Evolutionary conservation across 2,113 vertebrate genomes (phyloP).

Genomic region (Podocnemis expansa): DNA sequence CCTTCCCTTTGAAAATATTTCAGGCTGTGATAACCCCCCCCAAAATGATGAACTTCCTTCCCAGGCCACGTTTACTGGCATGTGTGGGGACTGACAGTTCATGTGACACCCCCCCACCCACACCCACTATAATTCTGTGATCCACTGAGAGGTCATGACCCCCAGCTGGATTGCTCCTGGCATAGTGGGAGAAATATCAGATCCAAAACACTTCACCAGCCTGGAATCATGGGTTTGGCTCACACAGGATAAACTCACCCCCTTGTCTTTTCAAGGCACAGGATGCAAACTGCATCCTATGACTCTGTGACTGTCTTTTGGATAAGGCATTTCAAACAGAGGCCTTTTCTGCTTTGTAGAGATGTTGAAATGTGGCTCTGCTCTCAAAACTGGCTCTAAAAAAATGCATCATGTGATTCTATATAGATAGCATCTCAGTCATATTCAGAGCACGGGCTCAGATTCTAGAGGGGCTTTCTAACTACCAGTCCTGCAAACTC

Average conservation of each 20-base stretch:
- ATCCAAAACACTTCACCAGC: not conserved
- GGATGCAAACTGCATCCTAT: not conserved
- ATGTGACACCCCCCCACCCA: too few relatives aligned
- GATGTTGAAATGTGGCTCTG: not conserved
- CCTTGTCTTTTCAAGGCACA: not conserved
- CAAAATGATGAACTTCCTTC: too few relatives aligned
- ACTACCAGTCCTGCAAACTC: too few relatives aligned
- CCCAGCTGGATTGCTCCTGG: too few relatives aligned
- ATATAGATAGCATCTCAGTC: not conserved
- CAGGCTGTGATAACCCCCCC: too few relatives aligned
- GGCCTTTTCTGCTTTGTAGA: not conserved
- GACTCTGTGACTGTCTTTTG: not conserved
- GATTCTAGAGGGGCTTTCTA: not conserved
- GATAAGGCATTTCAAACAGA: not conserved
- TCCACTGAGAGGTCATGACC: too few relatives aligned
- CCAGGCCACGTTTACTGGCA: too few relatives aligned
- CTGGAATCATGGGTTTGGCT: too few relatives aligned
- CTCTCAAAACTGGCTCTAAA: not conserved
- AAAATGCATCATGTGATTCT: accelerated
- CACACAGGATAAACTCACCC: not conserved
- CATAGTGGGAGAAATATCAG: not conserved
- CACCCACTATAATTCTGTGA: too few relatives aligned
- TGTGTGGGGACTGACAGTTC: too few relatives aligned
- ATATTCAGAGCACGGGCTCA: not conserved
- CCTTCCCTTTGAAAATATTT: too few relatives aligned